Evolutionary conservation across 2,113 vertebrate species (phyloP).

Genomic region (Ailurus styani): DNA sequence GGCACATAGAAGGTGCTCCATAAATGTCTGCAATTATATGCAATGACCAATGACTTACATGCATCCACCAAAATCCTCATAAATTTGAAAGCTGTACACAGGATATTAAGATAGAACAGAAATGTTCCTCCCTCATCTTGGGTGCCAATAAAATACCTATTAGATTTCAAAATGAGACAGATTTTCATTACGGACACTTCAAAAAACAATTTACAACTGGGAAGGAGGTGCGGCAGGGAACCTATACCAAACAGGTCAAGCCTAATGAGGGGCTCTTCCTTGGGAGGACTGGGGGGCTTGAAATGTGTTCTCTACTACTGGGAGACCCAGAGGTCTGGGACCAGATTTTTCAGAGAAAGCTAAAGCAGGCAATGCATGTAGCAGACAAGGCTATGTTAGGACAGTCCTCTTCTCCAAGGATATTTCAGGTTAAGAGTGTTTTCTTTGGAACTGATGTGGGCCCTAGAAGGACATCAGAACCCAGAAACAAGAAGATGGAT

Average conservation of each 20-base stretch:
- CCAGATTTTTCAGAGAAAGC: neutral
- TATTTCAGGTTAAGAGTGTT: neutral
- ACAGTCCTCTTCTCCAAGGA: neutral
- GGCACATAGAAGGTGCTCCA: neutral
- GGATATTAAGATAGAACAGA: neutral
- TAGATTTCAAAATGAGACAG: neutral
- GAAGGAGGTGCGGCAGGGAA: fast-evolving
- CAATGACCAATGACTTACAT: neutral
- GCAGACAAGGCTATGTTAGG: neutral
- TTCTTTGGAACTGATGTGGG: neutral
- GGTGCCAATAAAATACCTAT: neutral
- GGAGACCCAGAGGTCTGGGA: neutral
- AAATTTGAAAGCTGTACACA: neutral
- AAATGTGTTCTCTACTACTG: neutral
- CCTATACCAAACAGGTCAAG: neutral
- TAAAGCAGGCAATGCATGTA: neutral
- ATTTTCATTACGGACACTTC: neutral
- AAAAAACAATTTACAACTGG: neutral
- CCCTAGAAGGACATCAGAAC: neutral
- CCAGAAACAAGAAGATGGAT: neutral
- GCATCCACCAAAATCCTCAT: neutral
- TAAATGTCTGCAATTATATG: neutral
- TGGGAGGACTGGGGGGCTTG: neutral
- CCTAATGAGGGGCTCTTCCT: neutral
- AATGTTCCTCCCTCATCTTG: neutral